A percentile compares a stretch with the other conserved stretches of the same genome.
These are phyloP conservation scores for Clunio marinus DNA, from an alignment of 2,888 invertebrate species.

Conservation along the genomic window DNA sequence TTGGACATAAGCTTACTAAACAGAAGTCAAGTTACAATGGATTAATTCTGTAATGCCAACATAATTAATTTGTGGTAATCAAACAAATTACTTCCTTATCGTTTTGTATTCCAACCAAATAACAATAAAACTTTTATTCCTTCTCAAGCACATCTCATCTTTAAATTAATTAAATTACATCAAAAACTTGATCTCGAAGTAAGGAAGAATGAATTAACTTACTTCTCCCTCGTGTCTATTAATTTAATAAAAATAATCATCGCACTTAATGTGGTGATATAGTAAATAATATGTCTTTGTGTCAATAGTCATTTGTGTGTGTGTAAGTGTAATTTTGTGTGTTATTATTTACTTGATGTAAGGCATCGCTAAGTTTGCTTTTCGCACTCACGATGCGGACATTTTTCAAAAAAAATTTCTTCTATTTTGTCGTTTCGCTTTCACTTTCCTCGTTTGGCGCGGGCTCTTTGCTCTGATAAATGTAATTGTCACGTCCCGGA, in stretches of 20 bases:
- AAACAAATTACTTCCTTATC: no score
- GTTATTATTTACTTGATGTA: no score
- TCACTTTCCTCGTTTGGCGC: slow-evolving; percentile 14
- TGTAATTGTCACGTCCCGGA: slow-evolving; percentile 72
- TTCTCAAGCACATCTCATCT: neutral
- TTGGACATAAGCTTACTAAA: no score
- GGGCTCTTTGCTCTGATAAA: slow-evolving; percentile 42
- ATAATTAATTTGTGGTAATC: no score
- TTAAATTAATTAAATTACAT: neutral
- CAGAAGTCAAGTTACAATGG: no score
- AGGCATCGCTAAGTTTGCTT: neutral
- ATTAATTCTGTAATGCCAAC: no score
- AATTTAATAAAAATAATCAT: slow-evolving; percentile 4
- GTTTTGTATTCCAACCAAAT: no score
- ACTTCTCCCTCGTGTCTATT: neutral
- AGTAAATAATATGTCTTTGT: no score
- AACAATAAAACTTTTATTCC: neutral
- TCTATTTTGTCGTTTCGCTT: slow-evolving; percentile 4
- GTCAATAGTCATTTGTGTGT: no score
- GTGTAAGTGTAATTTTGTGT: no score
- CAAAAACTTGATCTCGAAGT: no score
- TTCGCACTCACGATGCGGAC: neutral
- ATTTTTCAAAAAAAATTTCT: neutral
- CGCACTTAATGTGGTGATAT: neutral
- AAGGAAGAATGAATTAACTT: neutral